Evolutionary conservation across 2,113 vertebrate species (phyloP).

Genomic region (Cyphomyrus plagiostoma): DNA sequence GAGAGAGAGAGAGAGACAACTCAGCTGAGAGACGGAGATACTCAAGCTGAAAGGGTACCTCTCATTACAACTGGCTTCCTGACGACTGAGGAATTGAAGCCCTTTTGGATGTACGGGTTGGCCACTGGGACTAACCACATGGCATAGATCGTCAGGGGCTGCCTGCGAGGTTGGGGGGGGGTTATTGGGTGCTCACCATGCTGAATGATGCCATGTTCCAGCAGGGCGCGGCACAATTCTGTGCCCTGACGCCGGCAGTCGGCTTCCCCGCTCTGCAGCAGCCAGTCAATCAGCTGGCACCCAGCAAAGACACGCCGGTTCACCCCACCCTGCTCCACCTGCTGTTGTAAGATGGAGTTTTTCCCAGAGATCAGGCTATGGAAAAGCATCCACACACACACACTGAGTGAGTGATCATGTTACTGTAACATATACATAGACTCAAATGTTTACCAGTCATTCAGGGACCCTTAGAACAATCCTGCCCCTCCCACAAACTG

Average conservation of each 20-base stretch:
- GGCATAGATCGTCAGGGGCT: too few relatives aligned
- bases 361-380: conserved; percentile 64
- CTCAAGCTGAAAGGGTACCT: not conserved
- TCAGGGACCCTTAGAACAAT: not conserved
- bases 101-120: not conserved
- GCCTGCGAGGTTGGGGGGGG: conserved; percentile 24
- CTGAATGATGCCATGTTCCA: conserved; percentile 77
- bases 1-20: not conserved
- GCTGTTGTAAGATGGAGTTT: conserved; percentile 64
- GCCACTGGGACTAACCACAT: not conserved
- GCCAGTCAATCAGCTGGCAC: conserved; percentile 73
- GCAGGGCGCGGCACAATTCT: conserved; percentile 64
- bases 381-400: not conserved
- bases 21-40: not conserved
- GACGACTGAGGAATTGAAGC: not conserved
- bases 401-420: not conserved
- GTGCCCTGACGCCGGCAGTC: conserved; percentile 61
- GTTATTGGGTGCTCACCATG: conserved; percentile 57
- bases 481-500: not conserved
- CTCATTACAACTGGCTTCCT: not conserved
- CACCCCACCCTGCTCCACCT: conserved; percentile 65
- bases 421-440: not conserved
- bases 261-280: conserved; percentile 68
- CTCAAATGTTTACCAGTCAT: not conserved
- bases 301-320: conserved; percentile 71